Evolutionary conservation across 2,888 invertebrate genomes (phyloP), one percentile per base, ranked within the genome.

Genomic region (Furcula furcula): DNA sequence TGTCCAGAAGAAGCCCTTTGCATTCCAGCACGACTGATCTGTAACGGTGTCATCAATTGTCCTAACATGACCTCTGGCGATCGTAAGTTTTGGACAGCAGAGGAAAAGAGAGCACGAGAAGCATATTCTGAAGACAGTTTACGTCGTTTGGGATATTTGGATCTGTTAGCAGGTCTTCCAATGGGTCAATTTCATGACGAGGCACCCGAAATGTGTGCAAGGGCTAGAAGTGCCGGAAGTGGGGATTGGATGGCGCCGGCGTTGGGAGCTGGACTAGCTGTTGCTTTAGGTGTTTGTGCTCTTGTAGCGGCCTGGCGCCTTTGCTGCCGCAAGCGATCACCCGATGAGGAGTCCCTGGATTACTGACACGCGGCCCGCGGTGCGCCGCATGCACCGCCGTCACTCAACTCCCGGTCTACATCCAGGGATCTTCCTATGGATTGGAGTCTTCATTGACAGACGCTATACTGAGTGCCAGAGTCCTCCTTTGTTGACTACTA

Each of bases 11-110:
- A 93, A 39, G 93, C 94, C 4, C 89, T 95, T 11, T 97, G 97
- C 70, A 95, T 97, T 65, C 96, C 96, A 3, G 92, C 93, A 11
- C 91, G 94, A 59, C 85, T 97, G 13, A 92, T 97, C 1, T 97
- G 97, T 76, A 97, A 97, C 67, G 97, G 97, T 3, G 92, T 96
- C 2, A 91, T 95, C 9, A 97, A 97, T 73, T 97, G 97, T 74
- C 97, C 97, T 0, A 94, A 94, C 65, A 81, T 92, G 9, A 92
- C 93, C 1, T 75, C 82, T 15, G 76, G 76, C 20, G 91, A 91
- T 54, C 74, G 80, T 16, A 86, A 81, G 39, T 84, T 79, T 55
- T 86, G 85, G 86, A 83, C 85, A n/a, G 64, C 76, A 2, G 87
- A 84, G 66, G 87, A 89, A 14, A 88, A 85, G 36, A 67, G 75